Evolutionary conservation across 1,140 invertebrate genomes (phyloP).

Genomic region (Rhopalosiphum padi): DNA sequence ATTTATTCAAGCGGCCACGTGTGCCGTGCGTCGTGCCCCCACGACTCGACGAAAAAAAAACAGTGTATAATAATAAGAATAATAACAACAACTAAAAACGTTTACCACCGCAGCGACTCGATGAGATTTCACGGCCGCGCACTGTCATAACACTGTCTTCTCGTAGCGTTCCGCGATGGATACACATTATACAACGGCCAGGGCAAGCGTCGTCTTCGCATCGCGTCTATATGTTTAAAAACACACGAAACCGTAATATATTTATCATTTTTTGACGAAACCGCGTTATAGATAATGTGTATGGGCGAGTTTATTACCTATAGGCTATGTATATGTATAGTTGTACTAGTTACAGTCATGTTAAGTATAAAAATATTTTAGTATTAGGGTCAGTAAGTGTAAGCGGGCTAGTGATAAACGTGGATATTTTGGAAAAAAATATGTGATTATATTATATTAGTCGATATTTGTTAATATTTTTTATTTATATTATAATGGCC

Average conservation of each 20-base stretch:
- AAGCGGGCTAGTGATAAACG: not conserved
- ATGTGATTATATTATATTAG: not conserved
- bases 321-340: too few relatives aligned
- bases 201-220: not conserved
- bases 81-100: conserved; percentile 14
- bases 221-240: not conserved
- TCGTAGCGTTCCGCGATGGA: not conserved
- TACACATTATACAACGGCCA: not conserved
- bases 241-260: not conserved
- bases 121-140: conserved; percentile 5
- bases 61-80: not conserved
- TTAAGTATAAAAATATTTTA: too few relatives aligned
- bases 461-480: not conserved
- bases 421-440: not conserved
- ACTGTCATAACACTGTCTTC: not conserved
- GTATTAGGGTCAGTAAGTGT: not conserved
- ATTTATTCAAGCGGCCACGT: conserved; percentile 27
- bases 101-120: not conserved
- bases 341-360: too few relatives aligned
- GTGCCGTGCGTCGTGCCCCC: not conserved
- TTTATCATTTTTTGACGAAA: not conserved
- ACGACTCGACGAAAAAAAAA: conserved; percentile 12
- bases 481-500: not conserved
- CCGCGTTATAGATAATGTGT: not conserved
- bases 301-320: not conserved